A percentile compares a stretch with the other conserved stretches of the same genome.
Evolutionary conservation across 2,113 vertebrate genomes (phyloP).

Genomic region (Sarotherodon lohbergeri): DNA sequence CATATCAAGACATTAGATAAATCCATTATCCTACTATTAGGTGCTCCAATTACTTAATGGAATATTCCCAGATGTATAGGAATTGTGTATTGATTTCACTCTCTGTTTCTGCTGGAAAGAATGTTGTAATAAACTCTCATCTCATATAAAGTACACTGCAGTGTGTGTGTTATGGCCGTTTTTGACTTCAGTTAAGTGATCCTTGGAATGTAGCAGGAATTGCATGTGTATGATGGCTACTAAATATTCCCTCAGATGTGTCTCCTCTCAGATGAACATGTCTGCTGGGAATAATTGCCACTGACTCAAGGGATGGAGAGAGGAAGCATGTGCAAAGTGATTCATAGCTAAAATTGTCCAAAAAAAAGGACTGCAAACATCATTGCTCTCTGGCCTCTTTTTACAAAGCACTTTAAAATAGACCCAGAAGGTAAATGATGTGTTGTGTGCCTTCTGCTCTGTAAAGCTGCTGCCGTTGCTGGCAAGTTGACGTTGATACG

Average conservation of each 20-base stretch:
- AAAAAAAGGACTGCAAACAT: neutral
- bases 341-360: neutral
- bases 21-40: neutral
- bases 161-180: neutral
- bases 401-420: conserved; percentile 8
- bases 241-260: neutral
- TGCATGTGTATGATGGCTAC: neutral
- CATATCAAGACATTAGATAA: neutral
- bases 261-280: neutral
- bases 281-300: neutral
- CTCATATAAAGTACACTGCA: neutral
- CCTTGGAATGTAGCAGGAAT: neutral
- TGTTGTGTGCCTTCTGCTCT: neutral
- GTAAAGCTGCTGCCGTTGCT: neutral
- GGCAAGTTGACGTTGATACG: conserved; percentile 8
- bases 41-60: conserved; percentile 8
- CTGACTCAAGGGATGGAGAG: neutral
- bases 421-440: conserved; percentile 7
- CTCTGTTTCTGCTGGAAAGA: neutral
- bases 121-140: neutral
- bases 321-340: neutral
- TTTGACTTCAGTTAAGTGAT: neutral
- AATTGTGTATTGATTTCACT: neutral
- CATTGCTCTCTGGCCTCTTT: neutral
- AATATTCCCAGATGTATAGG: neutral